Base-by-base conservation (phyloP, 2,888 invertebrate genomes). In the Drosophila recens region DNA sequence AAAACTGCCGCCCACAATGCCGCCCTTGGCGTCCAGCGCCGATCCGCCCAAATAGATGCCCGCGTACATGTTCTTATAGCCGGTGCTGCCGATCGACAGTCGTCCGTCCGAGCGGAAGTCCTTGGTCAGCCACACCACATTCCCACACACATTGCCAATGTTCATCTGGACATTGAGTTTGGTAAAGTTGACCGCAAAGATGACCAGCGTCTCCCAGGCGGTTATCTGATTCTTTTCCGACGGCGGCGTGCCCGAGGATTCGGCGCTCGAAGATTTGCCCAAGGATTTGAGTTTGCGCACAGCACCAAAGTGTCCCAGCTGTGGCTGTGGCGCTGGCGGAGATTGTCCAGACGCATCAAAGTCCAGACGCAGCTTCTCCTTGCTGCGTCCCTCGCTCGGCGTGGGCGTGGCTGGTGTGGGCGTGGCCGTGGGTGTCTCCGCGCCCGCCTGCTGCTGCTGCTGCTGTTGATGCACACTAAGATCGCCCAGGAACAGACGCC, bases 71-170 rank as follows among this genome's bases (percentile, higher is more conserved):
- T 98, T 97, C 92, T 98, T 98, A 91, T 97, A 97, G 0, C 98
- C 98, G 1, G 96, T 97, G 91, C 98, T 98, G 86, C 98, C 98
- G 88, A 98, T 98, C 71, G 97, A 97, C 27, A 99, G 94, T 36
- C 98, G 95, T 0, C 98, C 98, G 90, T 98, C 97, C 59, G 97
- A 97, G 91, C 96, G 95, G 91, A 98, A 97, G 91, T 97, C 97
- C 91, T 97, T 96, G 9, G 97, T 97, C 91, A 97, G 94, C 98
- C 98, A 98, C 17, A 89, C 95, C 95, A 99, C 98, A 91, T 98
- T 98, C 13, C 99, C 99, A 98, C 99, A 99, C 0, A 99, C 98
- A 91, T 99, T 99, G 45, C 99, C 98, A 98, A 99, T 99, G 93
- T 99, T 99, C 96, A 99, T 99, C 91, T 98, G 97, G 10, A 99